These are phyloP conservation scores for Drosophila busckii DNA, from an alignment of 1,140 invertebrate species.

Conservation along the genomic window DNA sequence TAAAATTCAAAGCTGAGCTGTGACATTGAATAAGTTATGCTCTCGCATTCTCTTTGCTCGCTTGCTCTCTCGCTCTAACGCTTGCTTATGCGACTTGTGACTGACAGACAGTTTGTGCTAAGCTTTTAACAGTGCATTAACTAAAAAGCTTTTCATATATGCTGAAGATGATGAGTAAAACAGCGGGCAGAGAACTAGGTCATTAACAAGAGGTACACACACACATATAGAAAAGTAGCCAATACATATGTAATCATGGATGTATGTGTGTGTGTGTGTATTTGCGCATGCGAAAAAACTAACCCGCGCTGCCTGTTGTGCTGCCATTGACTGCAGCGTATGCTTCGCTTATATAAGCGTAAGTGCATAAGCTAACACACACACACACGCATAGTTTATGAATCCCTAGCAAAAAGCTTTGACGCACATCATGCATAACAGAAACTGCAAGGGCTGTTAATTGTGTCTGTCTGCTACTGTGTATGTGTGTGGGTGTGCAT, in stretches of 20 bases:
- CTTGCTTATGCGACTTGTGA: constrained; percentile 1
- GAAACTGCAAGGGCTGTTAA: too few relatives aligned
- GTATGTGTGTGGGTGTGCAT: not conserved
- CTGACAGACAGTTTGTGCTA: constrained; percentile 1
- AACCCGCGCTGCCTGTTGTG: constrained; percentile 10
- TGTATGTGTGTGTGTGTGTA: not conserved
- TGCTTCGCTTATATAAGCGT: constrained; percentile 45
- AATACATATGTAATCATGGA: not conserved
- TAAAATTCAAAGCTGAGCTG: constrained; percentile 20
- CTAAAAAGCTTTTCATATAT: too few relatives aligned
- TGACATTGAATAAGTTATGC: too few relatives aligned
- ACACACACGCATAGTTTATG: too few relatives aligned
- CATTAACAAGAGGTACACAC: constrained; percentile 33
- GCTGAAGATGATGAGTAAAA: constrained; percentile 30
- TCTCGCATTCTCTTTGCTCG: not conserved
- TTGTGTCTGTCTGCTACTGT: too few relatives aligned
- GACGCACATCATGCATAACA: too few relatives aligned
- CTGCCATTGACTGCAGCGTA: constrained; percentile 16
- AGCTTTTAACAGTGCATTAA: constrained; percentile 16
- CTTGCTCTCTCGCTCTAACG: constrained; percentile 1
- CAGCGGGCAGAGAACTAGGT: constrained; percentile 24
- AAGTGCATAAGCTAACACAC: too few relatives aligned
- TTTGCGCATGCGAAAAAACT: constrained; percentile 44
- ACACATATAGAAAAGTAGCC: not conserved
- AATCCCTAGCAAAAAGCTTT: constrained; percentile 2